Base-by-base conservation (phyloP, 2,888 invertebrate species). In the Pimpla rufipes region DNA sequence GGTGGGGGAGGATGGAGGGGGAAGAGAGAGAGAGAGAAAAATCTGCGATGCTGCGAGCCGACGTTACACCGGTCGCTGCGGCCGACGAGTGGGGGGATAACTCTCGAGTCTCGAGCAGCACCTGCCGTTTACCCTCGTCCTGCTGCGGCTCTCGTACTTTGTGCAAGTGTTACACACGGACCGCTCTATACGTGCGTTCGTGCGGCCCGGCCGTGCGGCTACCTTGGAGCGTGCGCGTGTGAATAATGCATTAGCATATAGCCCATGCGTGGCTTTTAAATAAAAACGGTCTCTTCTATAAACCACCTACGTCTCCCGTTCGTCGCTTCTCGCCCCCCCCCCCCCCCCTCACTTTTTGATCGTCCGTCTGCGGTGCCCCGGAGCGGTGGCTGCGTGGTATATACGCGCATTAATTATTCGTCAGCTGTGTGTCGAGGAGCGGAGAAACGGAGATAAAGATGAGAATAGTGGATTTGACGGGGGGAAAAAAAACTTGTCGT, bases 241-340 rank as follows among this genome's bases (percentile, higher is more conserved):
- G 84, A 85, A 86, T 86, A 85, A 85, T 85, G 74, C 76, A 85
- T 86, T 85, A 85, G 75, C 83, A 85, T 85, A 77, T 62, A 70
- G 42, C 18, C 75, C 29, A 64, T 74, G 75, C 16, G 67, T 57
- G 74, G 74, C 59, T 77, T 85, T 85, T 67, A 79, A 83, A 83
- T 75, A 75, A 74, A n/a, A 74, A 59, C 18, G 16, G n/a, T 50
- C 23, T 59, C n/a, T 73, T 42, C 40, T 55, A 62, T 37, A 62
- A 16, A 16, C 8, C 40, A 10, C 40, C 62, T 16, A 21, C 62
- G 23, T 47, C 18, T 35, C 50, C 16, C 18, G 2, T n/a, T 13
- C 7, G 6, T 35, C 52, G 18, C 37, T 23, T 45, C 35, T 11
- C 18, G 45, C 16, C 2, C 59, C 57, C 59, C 47, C n/a, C n/a